Evolutionary conservation across 35 echinoderm and acorn worm species (phyloP).

Genomic region (Heliocidaris erythrogramma): DNA sequence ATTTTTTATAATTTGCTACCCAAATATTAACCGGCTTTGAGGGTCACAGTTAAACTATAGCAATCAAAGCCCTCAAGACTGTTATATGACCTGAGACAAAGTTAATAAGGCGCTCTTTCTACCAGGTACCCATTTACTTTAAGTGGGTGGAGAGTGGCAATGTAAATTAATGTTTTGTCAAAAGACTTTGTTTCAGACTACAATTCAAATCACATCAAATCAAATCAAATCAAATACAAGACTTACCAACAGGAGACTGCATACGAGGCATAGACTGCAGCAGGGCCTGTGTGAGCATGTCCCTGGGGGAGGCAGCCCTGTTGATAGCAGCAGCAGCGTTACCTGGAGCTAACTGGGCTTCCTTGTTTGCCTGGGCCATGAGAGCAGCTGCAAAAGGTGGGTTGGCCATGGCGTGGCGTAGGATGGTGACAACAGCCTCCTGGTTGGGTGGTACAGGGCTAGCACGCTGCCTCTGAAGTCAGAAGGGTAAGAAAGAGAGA

Average conservation of each 20-base stretch:
- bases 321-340: slow-evolving; percentile 37
- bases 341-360: slow-evolving; percentile 26
- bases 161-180: too few species aligned
- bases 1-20: too few species aligned
- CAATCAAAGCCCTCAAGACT: too few species aligned
- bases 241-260: slow-evolving; percentile 55
- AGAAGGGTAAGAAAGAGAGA: too few species aligned
- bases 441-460: slow-evolving; percentile 62
- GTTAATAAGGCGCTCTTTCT: too few species aligned
- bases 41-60: too few species aligned
- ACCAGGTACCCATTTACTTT: too few species aligned
- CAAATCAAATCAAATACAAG: neutral
- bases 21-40: too few species aligned
- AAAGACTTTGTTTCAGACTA: too few species aligned
- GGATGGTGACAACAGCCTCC: slow-evolving; percentile 63
- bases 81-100: too few species aligned
- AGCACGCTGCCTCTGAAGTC: slow-evolving; percentile 38
- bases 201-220: too few species aligned
- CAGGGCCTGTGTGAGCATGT: slow-evolving; percentile 54
- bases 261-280: slow-evolving; percentile 48
- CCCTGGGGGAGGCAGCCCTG: slow-evolving; percentile 32
- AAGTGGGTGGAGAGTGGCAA: too few species aligned
- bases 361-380: slow-evolving; percentile 48
- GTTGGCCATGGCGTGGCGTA: slow-evolving; percentile 70
- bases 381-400: slow-evolving; percentile 65